Percentiles rank a stretch among this genome's conserved stretches.
These are phyloP conservation scores for Gadus macrocephalus DNA, from an alignment of 2,113 vertebrate genomes.

Conservation along the genomic window DNA sequence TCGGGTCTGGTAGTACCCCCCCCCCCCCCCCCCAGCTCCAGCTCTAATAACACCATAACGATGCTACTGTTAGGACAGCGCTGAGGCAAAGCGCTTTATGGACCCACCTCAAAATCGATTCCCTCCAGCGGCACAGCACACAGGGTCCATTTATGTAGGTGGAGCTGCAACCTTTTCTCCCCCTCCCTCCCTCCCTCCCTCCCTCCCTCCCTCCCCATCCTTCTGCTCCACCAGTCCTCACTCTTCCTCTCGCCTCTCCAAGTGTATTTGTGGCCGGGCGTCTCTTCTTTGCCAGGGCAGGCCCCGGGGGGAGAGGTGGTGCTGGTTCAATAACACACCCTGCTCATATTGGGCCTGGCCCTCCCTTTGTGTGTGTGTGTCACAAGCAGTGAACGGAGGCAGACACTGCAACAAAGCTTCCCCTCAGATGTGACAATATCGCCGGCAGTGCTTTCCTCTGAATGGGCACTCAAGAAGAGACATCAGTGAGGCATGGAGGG, in stretches of 20 bases:
- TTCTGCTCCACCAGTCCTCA: neutral
- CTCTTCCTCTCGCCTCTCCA: neutral
- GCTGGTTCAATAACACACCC: slow-evolving; percentile 3
- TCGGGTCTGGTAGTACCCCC: neutral
- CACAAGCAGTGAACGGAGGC: slow-evolving; percentile 48
- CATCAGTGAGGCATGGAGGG: too few relatives aligned
- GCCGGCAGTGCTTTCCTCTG: too few relatives aligned
- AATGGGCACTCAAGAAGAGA: too few relatives aligned
- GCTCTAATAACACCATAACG: slow-evolving; percentile 58
- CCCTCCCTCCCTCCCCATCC: neutral
- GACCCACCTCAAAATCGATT: slow-evolving; percentile 61
- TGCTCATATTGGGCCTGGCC: slow-evolving; percentile 7
- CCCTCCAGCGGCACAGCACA: slow-evolving; percentile 36
- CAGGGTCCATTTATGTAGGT: slow-evolving; percentile 51
- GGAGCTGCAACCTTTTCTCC: neutral
- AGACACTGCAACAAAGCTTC: slow-evolving; percentile 43
- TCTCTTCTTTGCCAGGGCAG: too few relatives aligned
- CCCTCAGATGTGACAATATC: slow-evolving; percentile 27
- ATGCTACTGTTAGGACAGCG: slow-evolving; percentile 54
- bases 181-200: neutral
- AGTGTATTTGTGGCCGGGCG: too few relatives aligned
- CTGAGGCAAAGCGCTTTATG: slow-evolving; percentile 56
- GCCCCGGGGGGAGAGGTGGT: too few relatives aligned
- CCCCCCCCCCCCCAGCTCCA: slow-evolving; percentile 17
- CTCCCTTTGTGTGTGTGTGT: slow-evolving; percentile 10